Percentiles rank a stretch among this genome's conserved stretches.
These are phyloP conservation scores for Drepana falcataria DNA, from an alignment of 2,888 invertebrate species.

Conservation along the genomic window DNA sequence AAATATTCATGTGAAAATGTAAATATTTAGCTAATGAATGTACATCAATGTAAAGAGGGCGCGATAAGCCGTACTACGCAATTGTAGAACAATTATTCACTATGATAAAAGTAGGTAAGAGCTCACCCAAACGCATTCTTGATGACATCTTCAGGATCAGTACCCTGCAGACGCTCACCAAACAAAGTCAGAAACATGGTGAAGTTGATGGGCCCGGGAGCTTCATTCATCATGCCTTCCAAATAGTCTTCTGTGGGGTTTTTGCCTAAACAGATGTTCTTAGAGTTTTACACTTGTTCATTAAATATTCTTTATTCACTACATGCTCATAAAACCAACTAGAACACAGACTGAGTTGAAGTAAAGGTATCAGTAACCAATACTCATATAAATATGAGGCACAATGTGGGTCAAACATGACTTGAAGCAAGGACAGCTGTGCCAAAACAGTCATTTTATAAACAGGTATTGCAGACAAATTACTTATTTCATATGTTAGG, in stretches of 20 bases:
- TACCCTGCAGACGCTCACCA: slow-evolving; percentile 98
- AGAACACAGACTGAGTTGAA: no score
- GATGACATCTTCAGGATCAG: slow-evolving; percentile 99
- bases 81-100: neutral
- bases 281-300: no score
- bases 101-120: neutral
- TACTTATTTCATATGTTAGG: no score
- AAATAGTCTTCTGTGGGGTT: slow-evolving; percentile 97
- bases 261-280: slow-evolving; percentile 81
- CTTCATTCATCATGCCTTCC: slow-evolving; percentile 99
- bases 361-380: no score
- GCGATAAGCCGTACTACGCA: neutral
- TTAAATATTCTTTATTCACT: no score
- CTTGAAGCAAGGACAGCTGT: no score
- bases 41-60: neutral
- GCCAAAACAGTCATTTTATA: no score
- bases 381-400: no score
- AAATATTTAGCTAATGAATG: neutral
- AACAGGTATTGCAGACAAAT: no score
- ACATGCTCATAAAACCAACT: no score
- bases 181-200: slow-evolving; percentile 99
- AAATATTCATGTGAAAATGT: no score
- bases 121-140: slow-evolving; percentile 96
- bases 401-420: no score
- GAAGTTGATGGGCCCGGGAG: slow-evolving; percentile 99